These are phyloP conservation scores for Naso thynnoides DNA, from an alignment of 2,797 vertebrate species.

Conservation along the genomic window DNA sequence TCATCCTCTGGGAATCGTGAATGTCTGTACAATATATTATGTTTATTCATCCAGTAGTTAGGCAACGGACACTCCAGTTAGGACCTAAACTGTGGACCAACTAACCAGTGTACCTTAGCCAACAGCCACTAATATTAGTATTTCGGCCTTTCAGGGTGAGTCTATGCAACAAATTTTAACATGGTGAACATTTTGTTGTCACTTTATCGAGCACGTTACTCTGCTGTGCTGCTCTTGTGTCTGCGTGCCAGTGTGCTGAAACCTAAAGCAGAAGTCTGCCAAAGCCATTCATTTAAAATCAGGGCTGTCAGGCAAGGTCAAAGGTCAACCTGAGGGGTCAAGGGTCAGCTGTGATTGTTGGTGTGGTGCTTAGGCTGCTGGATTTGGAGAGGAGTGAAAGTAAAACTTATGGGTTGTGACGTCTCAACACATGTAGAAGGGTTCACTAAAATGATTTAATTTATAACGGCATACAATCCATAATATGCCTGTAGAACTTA, in stretches of 20 bases:
- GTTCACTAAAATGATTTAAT: neutral
- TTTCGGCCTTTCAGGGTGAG: neutral
- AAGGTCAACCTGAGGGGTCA: slow-evolving; percentile 45
- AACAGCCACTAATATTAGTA: too few species aligned
- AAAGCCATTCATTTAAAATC: slow-evolving; percentile 49
- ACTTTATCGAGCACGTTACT: slow-evolving; percentile 3
- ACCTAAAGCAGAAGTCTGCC: slow-evolving; percentile 44
- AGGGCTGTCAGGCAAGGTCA: slow-evolving; percentile 51
- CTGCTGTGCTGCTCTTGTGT: slow-evolving; percentile 7
- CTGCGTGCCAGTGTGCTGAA: slow-evolving; percentile 13
- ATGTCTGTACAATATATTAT: too few species aligned
- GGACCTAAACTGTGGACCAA: too few species aligned
- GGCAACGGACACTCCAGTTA: too few species aligned
- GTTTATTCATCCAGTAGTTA: too few species aligned
- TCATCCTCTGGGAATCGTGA: too few species aligned
- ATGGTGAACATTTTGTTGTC: neutral
- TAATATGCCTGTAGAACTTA: neutral
- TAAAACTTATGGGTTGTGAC: neutral
- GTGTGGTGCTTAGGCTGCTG: slow-evolving; percentile 18
- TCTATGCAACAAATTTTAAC: neutral
- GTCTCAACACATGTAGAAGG: neutral
- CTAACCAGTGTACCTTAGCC: too few species aligned
- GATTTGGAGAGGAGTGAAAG: slow-evolving; percentile 22
- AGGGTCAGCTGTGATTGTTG: slow-evolving; percentile 43
- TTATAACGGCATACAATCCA: neutral